These are phyloP conservation scores for Zosterops borbonicus DNA, from an alignment of 2,113 vertebrate species.

Conservation along the genomic window DNA sequence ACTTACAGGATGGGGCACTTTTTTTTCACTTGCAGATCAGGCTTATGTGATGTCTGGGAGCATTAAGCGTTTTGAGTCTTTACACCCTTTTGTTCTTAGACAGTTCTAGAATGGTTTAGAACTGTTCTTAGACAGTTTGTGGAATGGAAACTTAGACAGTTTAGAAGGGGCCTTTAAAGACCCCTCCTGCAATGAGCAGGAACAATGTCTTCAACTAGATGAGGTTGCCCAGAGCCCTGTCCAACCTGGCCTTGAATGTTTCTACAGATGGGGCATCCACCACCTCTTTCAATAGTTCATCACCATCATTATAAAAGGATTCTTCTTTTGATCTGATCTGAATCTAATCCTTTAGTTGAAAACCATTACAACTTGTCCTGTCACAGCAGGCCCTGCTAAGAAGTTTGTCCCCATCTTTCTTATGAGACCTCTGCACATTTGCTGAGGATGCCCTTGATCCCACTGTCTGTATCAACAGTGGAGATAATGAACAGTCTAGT, in stretches of 20 bases:
- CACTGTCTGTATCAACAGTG: rapidly evolving
- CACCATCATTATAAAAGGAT: not conserved
- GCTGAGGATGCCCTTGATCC: not conserved
- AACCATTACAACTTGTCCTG: not conserved
- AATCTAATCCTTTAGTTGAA: not conserved
- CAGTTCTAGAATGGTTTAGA: not conserved
- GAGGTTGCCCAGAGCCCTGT: not conserved
- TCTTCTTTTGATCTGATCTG: not conserved
- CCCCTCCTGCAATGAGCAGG: not conserved
- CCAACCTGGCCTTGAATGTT: not conserved
- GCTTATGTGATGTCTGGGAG: not conserved
- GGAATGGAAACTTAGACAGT: not conserved
- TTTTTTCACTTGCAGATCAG: not conserved
- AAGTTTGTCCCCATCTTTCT: not conserved
- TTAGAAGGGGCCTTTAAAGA: not conserved
- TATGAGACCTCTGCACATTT: not conserved
- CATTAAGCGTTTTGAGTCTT: not conserved
- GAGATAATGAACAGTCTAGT: not conserved
- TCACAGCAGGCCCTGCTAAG: not conserved
- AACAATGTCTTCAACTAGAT: no score
- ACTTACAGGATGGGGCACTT: not conserved
- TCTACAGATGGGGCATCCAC: not conserved
- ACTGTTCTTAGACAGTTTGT: not conserved
- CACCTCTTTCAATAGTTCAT: not conserved
- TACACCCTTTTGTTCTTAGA: not conserved